Percentiles rank a stretch among this genome's conserved stretches.
These are phyloP conservation scores for Anorthoa munda DNA, from an alignment of 2,888 invertebrate species.

Conservation along the genomic window DNA sequence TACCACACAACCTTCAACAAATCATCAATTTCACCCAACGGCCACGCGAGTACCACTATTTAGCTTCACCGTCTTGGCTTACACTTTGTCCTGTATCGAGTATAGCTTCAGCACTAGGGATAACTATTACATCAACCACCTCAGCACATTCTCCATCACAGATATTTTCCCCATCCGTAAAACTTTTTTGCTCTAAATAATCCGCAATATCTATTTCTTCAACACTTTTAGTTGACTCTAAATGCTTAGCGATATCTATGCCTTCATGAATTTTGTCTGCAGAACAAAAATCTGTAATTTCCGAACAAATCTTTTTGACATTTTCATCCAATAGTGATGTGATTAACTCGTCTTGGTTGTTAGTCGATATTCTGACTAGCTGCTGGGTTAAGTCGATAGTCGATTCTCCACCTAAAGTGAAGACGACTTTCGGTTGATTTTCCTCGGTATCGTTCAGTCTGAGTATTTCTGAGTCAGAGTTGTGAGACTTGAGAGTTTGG, in stretches of 20 bases:
- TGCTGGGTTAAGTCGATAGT: constrained; percentile 70
- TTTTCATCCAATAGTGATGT: constrained; percentile 76
- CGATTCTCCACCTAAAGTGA: constrained; percentile 81
- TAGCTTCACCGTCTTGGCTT: constrained; percentile 39
- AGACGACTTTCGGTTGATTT: constrained; percentile 75
- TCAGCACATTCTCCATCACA: constrained; percentile 80
- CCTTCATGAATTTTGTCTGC: constrained; percentile 72
- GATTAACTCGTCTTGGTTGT: constrained; percentile 79
- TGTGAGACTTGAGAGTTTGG: constrained; percentile 75
- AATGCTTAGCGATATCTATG: constrained; percentile 76
- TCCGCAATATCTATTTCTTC: constrained; percentile 64
- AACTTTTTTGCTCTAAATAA: constrained; percentile 69
- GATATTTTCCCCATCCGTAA: constrained; percentile 65
- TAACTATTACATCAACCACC: constrained; percentile 84
- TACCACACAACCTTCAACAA: neutral
- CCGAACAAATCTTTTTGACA: constrained; percentile 82
- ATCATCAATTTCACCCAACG: constrained; percentile 52
- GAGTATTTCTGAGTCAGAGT: constrained; percentile 85
- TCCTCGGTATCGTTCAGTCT: constrained; percentile 69
- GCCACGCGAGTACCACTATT: constrained; percentile 36
- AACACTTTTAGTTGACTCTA: constrained; percentile 57
- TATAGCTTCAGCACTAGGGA: constrained; percentile 86
- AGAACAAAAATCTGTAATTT: constrained; percentile 82
- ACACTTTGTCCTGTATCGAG: constrained; percentile 79
- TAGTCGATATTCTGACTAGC: constrained; percentile 83